A percentile compares a stretch with the other conserved stretches of the same genome.
Evolutionary conservation across 1,140 invertebrate species (phyloP).

Genomic region (Lanistes nyassanus): DNA sequence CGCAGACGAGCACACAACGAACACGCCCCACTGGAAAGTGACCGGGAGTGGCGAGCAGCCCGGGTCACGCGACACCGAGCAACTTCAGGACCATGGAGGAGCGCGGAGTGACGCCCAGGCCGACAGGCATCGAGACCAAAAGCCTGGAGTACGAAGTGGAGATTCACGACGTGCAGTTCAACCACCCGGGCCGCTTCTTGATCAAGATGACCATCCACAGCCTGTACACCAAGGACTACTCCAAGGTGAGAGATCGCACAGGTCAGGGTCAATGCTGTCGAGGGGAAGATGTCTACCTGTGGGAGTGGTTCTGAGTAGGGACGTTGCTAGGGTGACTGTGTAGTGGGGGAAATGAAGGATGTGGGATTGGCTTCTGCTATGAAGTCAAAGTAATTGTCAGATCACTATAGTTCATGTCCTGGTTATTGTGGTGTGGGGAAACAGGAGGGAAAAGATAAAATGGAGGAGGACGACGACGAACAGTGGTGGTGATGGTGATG

Average conservation of each 20-base stretch:
- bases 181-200: conserved; percentile 51
- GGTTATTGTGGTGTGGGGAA: too few species aligned
- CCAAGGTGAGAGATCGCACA: conserved; percentile 27
- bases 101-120: neutral
- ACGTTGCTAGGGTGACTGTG: too few species aligned
- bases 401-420: too few species aligned
- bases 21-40: too few species aligned
- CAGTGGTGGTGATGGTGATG: too few species aligned
- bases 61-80: neutral
- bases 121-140: conserved; percentile 39
- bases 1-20: too few species aligned
- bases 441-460: too few species aligned
- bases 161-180: conserved; percentile 53
- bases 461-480: too few species aligned
- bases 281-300: neutral
- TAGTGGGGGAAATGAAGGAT: too few species aligned
- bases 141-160: conserved; percentile 51
- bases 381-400: too few species aligned
- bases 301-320: neutral
- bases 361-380: too few species aligned
- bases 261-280: neutral
- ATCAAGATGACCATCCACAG: conserved; percentile 52
- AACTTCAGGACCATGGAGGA: neutral
- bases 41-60: neutral
- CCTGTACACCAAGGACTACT: conserved; percentile 45